Base-by-base conservation (phyloP, 2,888 invertebrate genomes). In the Nomada lathburiana region DNA sequence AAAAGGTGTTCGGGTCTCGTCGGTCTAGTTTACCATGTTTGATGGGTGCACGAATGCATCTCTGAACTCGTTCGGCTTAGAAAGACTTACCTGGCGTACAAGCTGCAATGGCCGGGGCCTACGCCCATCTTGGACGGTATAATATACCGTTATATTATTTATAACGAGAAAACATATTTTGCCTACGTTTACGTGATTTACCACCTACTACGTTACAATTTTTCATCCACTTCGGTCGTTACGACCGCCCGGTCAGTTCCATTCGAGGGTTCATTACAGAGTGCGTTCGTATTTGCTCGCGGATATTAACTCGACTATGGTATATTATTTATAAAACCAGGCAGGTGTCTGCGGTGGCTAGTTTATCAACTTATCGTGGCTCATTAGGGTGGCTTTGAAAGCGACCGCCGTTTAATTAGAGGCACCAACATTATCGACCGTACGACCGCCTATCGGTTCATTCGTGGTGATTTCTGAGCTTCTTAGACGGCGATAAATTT, bases 61-160 rank as follows among this genome's bases (percentile, higher is more conserved):
- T 81, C 70, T 44, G 36, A 50, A 65, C 62, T 77, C 59, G 68
- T 60, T 52, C 62, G 36, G 50, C 55, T 70, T 59, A 55, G 63
- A 74, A 73, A 82, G 75, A 83, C 65, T 57, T 50, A 65, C 76
- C 68, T 65, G 42, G 70, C 42, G 16, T 55, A 13, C 26, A 50
- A 71, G 50, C 64, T 59, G 69, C 64, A 76, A 79, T 55, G 29
- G 73, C 63, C 74, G 77, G 83, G 36, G 86, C 84, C 87, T 88
- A 91, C 92, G 89, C 90, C 90, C 90, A 88, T 90, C 87, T 82
- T 82, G 84, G 82, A 86, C 86, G 70, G 83, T 84, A 88, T 89
- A 86, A 84, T 83, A 86, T 89, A 92, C 92, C 92, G 92, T 92
- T 92, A 92, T 84, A 88, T 91, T 90, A 91, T 92, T 91, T 89